A percentile compares a stretch with the other conserved stretches of the same genome.
Conservation (phyloP, 2,888 invertebrate species). For the Limenitis camilla region DNA sequence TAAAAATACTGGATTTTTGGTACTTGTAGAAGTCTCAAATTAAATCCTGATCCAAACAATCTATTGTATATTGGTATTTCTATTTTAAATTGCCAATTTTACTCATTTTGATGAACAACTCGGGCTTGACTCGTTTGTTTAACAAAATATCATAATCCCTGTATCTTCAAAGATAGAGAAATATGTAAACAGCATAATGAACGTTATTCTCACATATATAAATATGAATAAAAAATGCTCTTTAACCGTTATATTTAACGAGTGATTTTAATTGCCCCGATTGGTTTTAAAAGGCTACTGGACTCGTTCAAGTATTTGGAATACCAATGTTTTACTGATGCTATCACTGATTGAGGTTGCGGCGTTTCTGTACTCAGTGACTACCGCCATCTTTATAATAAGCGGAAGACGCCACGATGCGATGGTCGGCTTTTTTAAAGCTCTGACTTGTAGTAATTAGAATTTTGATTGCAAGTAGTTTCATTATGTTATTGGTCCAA, state of each 20-base stretch:
- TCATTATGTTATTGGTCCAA: no score
- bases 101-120: no score
- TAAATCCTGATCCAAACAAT: no score
- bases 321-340: constrained; percentile 42
- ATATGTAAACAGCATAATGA: no score
- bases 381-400: constrained; percentile 7
- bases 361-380: constrained; percentile 3
- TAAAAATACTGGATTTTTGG: no score
- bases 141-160: no score
- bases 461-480: not conserved
- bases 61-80: no score
- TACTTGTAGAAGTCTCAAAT: no score
- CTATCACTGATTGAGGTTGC: constrained; percentile 40
- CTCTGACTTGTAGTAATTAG: not conserved
- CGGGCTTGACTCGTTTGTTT: no score
- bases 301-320: constrained; percentile 27
- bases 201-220: no score
- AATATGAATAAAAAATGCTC: constrained; percentile 1
- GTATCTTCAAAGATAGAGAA: no score
- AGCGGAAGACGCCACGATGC: constrained; percentile 8
- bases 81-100: no score
- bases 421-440: not conserved
- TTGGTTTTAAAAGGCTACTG: constrained; percentile 28
- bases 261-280: constrained; percentile 24
- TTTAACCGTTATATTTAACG: constrained; percentile 7